These are phyloP conservation scores for Sitta carolinensis DNA, from an alignment of 2,797 vertebrate genomes.

Conservation along the genomic window DNA sequence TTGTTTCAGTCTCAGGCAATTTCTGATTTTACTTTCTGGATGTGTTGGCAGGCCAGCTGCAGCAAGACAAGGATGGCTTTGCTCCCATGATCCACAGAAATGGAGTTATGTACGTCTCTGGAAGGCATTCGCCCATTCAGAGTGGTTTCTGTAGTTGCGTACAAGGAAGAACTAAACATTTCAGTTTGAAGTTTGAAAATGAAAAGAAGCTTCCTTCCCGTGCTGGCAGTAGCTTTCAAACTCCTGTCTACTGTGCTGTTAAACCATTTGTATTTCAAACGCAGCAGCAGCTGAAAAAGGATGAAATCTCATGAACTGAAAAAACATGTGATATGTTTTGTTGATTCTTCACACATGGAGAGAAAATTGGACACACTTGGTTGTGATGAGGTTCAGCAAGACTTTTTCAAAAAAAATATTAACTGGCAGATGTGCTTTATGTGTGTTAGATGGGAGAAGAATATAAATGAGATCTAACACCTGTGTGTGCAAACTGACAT, in stretches of 20 bases:
- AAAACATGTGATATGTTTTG: background rate
- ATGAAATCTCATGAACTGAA: background rate
- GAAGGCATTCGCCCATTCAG: background rate
- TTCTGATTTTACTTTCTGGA: background rate
- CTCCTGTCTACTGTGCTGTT: background rate
- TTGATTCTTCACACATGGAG: background rate
- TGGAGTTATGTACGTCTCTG: background rate
- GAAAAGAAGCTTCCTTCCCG: background rate
- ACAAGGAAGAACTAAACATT: background rate
- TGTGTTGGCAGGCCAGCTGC: background rate
- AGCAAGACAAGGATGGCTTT: background rate
- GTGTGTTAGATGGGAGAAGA: background rate
- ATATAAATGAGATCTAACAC: constrained; percentile 11
- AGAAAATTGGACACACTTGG: background rate
- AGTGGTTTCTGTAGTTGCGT: background rate
- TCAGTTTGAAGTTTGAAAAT: background rate
- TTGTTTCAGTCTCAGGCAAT: background rate
- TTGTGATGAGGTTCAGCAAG: background rate
- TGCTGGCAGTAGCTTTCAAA: background rate
- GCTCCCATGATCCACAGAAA: background rate
- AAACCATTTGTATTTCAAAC: background rate
- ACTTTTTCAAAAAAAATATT: constrained; percentile 2
- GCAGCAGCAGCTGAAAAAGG: background rate
- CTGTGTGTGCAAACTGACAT: background rate
- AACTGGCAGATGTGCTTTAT: constrained; percentile 30